Base-by-base conservation (phyloP, 2,797 vertebrate species). In the Chelon labrosus region DNA sequence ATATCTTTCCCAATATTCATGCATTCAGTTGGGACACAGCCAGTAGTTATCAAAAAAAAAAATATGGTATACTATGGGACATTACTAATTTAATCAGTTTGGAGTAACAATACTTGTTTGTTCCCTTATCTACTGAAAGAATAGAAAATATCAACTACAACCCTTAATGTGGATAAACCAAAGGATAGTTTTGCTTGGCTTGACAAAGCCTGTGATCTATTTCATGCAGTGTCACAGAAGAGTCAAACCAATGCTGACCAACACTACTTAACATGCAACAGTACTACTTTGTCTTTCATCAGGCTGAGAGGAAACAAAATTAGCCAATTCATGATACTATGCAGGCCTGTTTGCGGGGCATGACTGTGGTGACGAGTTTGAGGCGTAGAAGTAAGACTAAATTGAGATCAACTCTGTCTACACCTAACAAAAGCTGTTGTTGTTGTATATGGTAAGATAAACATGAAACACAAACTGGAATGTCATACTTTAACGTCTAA, bases 271-370 rank as follows among this genome's bases (percentile, higher is more conserved):
- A 47, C 51, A 1, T 12, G 20, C 14, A 39, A 50, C 2, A 17
- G 11, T n/a, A 9, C 38, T 39, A 3, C 10, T 25, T 49, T 49
- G 31, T 20, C 3, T 20, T 10, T 22, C 27, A 46, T 31, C 27
- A n/a, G 7, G 47, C 9, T 9, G 12, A 63, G 7, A 16, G 12
- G 8, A 50, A 50, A 51, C 12, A 4, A 59, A 51, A 46, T 52
- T 62, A 47, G 60, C 19, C 0, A 14, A 70, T 38, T 70, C 61
- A 61, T 56, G 38, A 38, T 55, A 31, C 53, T 49, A 39, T 50
- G 35, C 44, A 7, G 16, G 8, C 46, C 16, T 10, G 17, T 0
- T 3, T 65, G 7, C 22, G 27, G 16, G 4, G 1, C 9, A 25
- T 49, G 57, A 49, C 4, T 3, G 0, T 19, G 20, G 27, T 35